Conservation (phyloP, 2,888 invertebrate genomes). For the Cheilosia vernalis region DNA sequence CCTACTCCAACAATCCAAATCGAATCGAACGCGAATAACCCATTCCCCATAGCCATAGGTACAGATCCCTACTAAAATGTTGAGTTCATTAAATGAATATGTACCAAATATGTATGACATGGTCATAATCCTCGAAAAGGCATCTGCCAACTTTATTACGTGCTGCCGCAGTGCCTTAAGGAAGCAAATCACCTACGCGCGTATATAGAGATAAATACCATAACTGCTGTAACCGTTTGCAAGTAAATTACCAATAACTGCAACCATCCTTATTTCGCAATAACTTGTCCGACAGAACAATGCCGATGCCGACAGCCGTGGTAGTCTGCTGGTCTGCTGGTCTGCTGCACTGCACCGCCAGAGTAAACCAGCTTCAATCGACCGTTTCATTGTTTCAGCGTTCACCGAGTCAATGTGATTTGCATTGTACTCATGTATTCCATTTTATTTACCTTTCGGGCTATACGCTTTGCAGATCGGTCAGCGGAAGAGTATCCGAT, state of each 20-base stretch:
- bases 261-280: conserved; percentile 75
- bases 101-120: conserved; percentile 74
- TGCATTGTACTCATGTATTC: conserved; percentile 71
- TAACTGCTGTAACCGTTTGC: conserved; percentile 50
- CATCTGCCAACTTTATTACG: conserved; percentile 75
- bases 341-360: conserved; percentile 16
- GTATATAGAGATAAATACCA: conserved; percentile 12
- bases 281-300: conserved; percentile 75
- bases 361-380: conserved; percentile 67
- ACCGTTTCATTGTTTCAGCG: conserved; percentile 73
- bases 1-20: conserved; percentile 49
- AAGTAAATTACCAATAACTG: conserved; percentile 74
- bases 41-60: conserved; percentile 13
- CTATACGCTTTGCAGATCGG: conserved; percentile 47
- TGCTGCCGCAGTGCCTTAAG: conserved; percentile 62
- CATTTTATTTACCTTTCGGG: conserved; percentile 57
- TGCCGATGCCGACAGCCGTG: conserved; percentile 73
- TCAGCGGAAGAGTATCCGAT: conserved; percentile 74
- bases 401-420: conserved; percentile 70
- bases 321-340: conserved; percentile 47
- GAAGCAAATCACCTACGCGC: conserved; percentile 74
- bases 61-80: conserved; percentile 24
- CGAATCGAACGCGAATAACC: conserved; percentile 8
- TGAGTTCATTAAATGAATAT: conserved; percentile 75
- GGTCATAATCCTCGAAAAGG: conserved; percentile 74